Conservation (phyloP, 2,113 vertebrate species). For the Potamarius usumacintae region DNA sequence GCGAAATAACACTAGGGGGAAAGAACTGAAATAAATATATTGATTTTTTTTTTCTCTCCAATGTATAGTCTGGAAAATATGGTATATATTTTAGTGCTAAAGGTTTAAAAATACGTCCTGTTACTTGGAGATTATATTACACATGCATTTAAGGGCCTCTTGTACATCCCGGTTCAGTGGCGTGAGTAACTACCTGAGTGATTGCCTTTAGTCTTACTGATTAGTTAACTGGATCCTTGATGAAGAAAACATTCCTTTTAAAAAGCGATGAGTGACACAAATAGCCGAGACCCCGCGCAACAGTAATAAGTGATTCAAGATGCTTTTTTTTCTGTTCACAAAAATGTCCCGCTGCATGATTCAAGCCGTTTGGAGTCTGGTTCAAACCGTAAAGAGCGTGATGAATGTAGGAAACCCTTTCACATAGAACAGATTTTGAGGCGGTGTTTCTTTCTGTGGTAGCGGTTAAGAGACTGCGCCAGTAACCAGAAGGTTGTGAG, state of each 20-base stretch:
- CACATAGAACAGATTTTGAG: slow-evolving; percentile 8
- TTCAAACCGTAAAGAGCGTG: slow-evolving; percentile 29
- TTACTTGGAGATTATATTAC: slow-evolving; percentile 9
- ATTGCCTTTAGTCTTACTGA: not conserved
- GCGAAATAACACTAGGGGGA: not conserved
- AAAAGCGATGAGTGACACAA: slow-evolving; percentile 8
- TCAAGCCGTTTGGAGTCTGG: slow-evolving; percentile 12
- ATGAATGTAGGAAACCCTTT: slow-evolving; percentile 34
- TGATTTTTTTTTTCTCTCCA: not conserved
- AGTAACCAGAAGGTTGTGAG: slow-evolving; percentile 18
- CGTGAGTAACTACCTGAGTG: not conserved
- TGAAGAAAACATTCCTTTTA: not conserved
- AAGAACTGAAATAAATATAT: not conserved
- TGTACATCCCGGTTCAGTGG: not conserved
- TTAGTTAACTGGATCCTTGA: not conserved
- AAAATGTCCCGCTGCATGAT: slow-evolving; percentile 12
- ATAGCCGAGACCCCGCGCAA: not conserved
- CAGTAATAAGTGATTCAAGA: slow-evolving; percentile 32
- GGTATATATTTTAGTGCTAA: not conserved
- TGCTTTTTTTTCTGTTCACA: not conserved
- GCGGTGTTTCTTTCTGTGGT: not conserved
- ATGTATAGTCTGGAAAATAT: not conserved
- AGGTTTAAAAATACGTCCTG: not conserved
- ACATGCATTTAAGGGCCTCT: not conserved
- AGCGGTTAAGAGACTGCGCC: slow-evolving; percentile 1